Conservation (phyloP, 1,140 invertebrate genomes). For the Drosophila oshimai region DNA sequence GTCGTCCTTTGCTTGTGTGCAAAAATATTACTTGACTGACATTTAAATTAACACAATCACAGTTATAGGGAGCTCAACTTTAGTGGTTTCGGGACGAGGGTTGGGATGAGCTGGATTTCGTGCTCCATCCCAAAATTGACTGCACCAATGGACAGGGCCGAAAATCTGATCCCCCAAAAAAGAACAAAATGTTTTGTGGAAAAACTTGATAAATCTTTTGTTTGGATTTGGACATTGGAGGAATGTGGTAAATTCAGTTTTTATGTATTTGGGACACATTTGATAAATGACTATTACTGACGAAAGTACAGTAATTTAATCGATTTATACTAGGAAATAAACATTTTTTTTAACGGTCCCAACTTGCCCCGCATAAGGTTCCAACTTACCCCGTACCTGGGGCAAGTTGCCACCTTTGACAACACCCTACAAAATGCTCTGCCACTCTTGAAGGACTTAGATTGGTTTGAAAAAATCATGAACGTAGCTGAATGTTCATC, state of each 20-base stretch:
- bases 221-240: slow-evolving; percentile 7
- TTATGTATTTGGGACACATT: not conserved
- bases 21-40: slow-evolving; percentile 81
- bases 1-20: slow-evolving; percentile 50
- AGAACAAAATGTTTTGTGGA: slow-evolving; percentile 36
- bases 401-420: too few species aligned
- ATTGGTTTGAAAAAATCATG: too few species aligned
- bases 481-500: too few species aligned
- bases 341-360: too few species aligned
- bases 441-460: too few species aligned
- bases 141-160: slow-evolving; percentile 29
- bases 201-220: slow-evolving; percentile 65
- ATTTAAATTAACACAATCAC: slow-evolving; percentile 82
- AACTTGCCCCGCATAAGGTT: too few species aligned
- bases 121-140: slow-evolving; percentile 46
- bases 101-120: slow-evolving; percentile 22
- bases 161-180: slow-evolving; percentile 9
- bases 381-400: too few species aligned
- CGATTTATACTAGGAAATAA: too few species aligned
- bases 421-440: too few species aligned
- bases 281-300: too few species aligned
- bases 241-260: not conserved
- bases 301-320: too few species aligned
- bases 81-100: slow-evolving; percentile 22
- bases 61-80: slow-evolving; percentile 67